phyloP scores from a whole-genome alignment of 2,797 vertebrate genomes.

The Lepus oiostolus region DNA sequence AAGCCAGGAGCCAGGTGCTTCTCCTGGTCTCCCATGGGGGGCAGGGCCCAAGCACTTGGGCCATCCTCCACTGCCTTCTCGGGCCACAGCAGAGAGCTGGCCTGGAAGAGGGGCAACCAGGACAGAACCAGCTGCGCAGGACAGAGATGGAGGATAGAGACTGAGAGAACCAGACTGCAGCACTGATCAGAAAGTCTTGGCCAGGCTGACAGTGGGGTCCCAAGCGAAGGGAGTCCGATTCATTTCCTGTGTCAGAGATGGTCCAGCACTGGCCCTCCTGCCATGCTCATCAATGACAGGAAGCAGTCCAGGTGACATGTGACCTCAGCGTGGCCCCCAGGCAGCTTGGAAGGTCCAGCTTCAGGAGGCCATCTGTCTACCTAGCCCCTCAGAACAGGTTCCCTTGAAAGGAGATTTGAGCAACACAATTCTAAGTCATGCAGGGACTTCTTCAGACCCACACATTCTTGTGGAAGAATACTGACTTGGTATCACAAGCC shows the following conservation, averaged over 20 bases:
- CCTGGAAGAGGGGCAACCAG: too few species aligned
- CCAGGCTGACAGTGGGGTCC: background rate
- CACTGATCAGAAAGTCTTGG: background rate
- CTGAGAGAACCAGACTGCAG: background rate
- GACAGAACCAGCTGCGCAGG: background rate
- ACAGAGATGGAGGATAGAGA: background rate
- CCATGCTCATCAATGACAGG: background rate
- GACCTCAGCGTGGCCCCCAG: accelerated
- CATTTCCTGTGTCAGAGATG: background rate
- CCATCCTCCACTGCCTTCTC: too few species aligned
- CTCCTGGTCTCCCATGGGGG: too few species aligned
- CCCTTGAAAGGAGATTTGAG: background rate
- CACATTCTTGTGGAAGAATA: background rate
- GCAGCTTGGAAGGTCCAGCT: background rate
- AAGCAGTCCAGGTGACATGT: too few species aligned
- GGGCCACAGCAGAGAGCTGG: too few species aligned
- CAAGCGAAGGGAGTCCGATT: background rate
- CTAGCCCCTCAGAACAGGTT: background rate
- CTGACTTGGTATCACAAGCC: too few species aligned
- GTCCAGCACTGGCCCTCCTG: accelerated
- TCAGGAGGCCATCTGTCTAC: background rate
- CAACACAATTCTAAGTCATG: accelerated
- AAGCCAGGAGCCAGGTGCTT: too few species aligned
- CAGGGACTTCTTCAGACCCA: background rate
- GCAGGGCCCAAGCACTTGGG: too few species aligned